These are phyloP conservation scores for Scarus forsteni DNA, from an alignment of 2,797 vertebrate genomes.

Conservation along the genomic window DNA sequence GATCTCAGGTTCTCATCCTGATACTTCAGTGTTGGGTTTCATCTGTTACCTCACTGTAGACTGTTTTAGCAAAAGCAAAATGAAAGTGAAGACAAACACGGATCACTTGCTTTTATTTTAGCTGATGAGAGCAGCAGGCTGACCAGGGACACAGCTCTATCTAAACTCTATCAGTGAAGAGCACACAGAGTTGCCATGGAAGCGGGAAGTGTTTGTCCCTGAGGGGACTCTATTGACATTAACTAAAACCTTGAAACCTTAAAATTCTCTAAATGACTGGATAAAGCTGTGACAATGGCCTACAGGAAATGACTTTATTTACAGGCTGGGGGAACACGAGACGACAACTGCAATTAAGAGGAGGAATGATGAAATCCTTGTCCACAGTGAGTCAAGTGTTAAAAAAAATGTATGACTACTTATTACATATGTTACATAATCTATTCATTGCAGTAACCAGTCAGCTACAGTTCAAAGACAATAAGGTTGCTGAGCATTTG, in stretches of 20 bases:
- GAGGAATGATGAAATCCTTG: not conserved
- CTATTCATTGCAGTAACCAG: too few species aligned
- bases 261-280: slow-evolving; percentile 4
- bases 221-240: slow-evolving; percentile 33
- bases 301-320: not conserved
- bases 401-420: not conserved
- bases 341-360: not conserved
- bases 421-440: too few species aligned
- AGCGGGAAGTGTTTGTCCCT: slow-evolving; percentile 41
- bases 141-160: slow-evolving; percentile 4
- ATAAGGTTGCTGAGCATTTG: too few species aligned
- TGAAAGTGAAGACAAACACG: slow-evolving; percentile 14
- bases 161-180: slow-evolving; percentile 25
- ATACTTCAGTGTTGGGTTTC: slow-evolving; percentile 38
- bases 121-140: slow-evolving; percentile 2
- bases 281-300: slow-evolving; percentile 11
- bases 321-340: not conserved
- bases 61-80: not conserved
- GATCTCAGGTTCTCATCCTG: slow-evolving; percentile 33
- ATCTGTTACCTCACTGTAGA: slow-evolving; percentile 1
- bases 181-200: slow-evolving; percentile 55
- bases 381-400: not conserved
- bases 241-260: slow-evolving; percentile 30
- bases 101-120: slow-evolving; percentile 17
- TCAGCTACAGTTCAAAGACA: too few species aligned